Evolutionary conservation across 2,888 invertebrate genomes (phyloP).

Genomic region (Ectemnius continuus): DNA sequence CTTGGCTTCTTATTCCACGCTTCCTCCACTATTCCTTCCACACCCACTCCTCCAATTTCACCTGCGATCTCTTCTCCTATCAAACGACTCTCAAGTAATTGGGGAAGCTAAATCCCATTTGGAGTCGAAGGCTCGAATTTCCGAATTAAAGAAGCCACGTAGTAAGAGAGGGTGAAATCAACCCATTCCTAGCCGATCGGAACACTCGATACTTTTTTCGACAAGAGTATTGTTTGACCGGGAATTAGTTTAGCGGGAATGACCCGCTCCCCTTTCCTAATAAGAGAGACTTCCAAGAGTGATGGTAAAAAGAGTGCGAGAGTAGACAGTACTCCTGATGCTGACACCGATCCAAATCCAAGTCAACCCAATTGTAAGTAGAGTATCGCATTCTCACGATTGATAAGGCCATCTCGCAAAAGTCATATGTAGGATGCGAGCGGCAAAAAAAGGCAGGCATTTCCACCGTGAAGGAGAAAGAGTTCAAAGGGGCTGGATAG

Average conservation of each 20-base stretch:
- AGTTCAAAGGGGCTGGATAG: conserved; percentile 10
- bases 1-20: conserved; percentile 40
- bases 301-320: too few species aligned
- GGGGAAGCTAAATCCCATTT: background rate
- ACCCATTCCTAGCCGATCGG: too few species aligned
- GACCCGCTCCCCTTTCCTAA: background rate
- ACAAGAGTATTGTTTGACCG: background rate
- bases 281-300: background rate
- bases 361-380: background rate
- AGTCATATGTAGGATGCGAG: background rate
- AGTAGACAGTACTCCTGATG: too few species aligned
- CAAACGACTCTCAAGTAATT: conserved; percentile 4
- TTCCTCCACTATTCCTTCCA: conserved; percentile 31
- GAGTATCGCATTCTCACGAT: conserved; percentile 7
- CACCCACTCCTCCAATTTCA: background rate
- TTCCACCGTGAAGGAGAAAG: conserved; percentile 8
- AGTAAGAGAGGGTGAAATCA: too few species aligned
- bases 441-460: background rate
- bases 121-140: background rate
- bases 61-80: background rate
- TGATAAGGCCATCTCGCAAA: background rate
- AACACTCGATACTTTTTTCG: too few species aligned
- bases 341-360: too few species aligned
- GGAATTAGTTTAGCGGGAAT: background rate
- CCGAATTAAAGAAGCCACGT: background rate